Evolutionary conservation across 2,888 invertebrate genomes (phyloP).

Genomic region (Torymus auratus): DNA sequence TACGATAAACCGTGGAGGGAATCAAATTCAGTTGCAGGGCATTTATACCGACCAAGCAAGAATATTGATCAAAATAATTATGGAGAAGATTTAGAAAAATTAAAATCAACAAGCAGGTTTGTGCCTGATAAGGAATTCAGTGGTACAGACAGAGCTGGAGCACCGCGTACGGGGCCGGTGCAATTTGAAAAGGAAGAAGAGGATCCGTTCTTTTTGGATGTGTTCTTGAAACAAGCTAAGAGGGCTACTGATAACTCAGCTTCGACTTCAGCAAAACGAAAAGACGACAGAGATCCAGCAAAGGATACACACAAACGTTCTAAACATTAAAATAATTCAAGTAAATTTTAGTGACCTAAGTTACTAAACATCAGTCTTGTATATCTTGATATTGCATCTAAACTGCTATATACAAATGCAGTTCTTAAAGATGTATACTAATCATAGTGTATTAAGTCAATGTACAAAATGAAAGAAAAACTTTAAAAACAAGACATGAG

Average conservation of each 20-base stretch:
- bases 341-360: no score
- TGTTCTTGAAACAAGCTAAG: constrained; percentile 98
- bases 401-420: no score
- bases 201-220: constrained; percentile 98
- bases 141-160: constrained; percentile 87
- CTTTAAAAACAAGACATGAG: no score
- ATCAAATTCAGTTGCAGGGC: constrained; percentile 88
- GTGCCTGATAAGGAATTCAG: constrained; percentile 98
- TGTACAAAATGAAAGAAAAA: no score
- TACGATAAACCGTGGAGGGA: constrained; percentile 99
- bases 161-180: constrained; percentile 93
- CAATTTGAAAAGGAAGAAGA: constrained; percentile 92
- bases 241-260: constrained; percentile 83
- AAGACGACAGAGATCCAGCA: constrained; percentile 79
- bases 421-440: no score
- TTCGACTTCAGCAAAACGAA: constrained; percentile 79
- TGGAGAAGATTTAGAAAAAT: constrained; percentile 91
- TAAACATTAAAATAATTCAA: constrained; percentile 65
- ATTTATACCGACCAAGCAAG: constrained; percentile 92
- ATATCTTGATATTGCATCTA: no score
- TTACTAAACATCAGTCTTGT: no score
- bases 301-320: constrained; percentile 73
- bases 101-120: constrained; percentile 91
- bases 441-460: no score
- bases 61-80: constrained; percentile 94